Conservation (phyloP, 2,113 vertebrate genomes). For the Garra rufa region DNA sequence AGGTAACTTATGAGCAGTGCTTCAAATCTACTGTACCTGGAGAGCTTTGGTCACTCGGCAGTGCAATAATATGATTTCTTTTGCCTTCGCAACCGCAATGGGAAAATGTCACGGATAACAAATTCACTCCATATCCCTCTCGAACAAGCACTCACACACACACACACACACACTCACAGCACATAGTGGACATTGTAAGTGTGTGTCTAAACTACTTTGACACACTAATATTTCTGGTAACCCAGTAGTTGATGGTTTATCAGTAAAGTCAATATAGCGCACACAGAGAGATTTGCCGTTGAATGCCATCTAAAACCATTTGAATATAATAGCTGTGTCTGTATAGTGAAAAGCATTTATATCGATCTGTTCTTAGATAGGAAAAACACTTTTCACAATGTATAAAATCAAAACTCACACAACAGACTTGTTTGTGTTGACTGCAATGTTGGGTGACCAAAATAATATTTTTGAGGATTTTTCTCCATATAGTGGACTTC, state of each 20-base stretch:
- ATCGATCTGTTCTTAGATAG: constrained; percentile 18
- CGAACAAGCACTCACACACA: not conserved
- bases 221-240: not conserved
- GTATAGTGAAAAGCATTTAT: constrained; percentile 7
- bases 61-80: not conserved
- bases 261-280: constrained; percentile 20
- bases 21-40: not conserved
- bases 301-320: constrained; percentile 10
- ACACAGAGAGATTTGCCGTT: not conserved
- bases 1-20: not conserved
- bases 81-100: not conserved
- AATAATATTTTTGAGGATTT: too few relatives aligned
- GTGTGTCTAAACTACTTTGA: not conserved
- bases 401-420: not conserved
- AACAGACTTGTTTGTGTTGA: not conserved
- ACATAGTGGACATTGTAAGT: not conserved
- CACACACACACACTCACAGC: not conserved
- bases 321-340: not conserved
- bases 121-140: not conserved
- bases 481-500: too few relatives aligned
- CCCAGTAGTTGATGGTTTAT: constrained; percentile 9
- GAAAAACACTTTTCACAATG: not conserved
- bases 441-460: not conserved
- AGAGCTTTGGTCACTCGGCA: not conserved
- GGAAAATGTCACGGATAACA: not conserved